phyloP scores from a whole-genome alignment of 1,140 invertebrate species.

The Panulirus ornatus region DNA sequence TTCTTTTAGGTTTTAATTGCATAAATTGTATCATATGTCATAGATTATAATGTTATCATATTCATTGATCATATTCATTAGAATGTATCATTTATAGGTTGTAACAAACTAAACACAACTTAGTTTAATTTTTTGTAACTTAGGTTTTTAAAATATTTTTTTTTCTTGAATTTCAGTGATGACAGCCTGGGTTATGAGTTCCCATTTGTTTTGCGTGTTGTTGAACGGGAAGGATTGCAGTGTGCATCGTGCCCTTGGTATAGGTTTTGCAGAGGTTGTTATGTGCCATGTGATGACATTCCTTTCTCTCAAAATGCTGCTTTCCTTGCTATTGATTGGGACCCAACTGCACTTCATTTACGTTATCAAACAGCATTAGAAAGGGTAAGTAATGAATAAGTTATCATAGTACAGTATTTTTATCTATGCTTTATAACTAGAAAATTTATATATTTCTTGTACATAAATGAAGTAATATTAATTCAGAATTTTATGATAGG shows the following conservation, averaged over 20 bases:
- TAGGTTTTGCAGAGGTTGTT: slow-evolving; percentile 90
- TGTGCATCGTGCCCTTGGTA: slow-evolving; percentile 92
- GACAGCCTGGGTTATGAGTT: slow-evolving; percentile 93
- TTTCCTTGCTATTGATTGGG: slow-evolving; percentile 85
- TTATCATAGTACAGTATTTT: not conserved
- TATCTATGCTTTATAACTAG: not conserved
- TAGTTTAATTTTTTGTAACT: not conserved
- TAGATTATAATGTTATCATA: too few relatives aligned
- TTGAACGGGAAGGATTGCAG: slow-evolving; percentile 84
- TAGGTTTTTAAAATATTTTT: not conserved
- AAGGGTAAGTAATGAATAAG: slow-evolving; percentile 80
- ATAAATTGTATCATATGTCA: too few relatives aligned
- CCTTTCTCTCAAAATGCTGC: slow-evolving; percentile 63
- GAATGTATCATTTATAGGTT: too few relatives aligned
- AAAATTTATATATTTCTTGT: not conserved
- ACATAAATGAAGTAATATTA: slow-evolving; percentile 4
- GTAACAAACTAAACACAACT: too few relatives aligned
- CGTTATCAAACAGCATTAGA: slow-evolving; percentile 90
- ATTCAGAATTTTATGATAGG: slow-evolving; percentile 78
- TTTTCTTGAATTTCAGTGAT: slow-evolving; percentile 83
- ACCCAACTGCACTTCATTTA: slow-evolving; percentile 92
- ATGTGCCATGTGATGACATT: slow-evolving; percentile 84
- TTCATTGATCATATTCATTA: too few relatives aligned
- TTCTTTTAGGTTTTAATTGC: too few relatives aligned
- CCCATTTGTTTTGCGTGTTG: slow-evolving; percentile 89